phyloP scores from a whole-genome alignment of 2,888 invertebrate species.

The Thumatha senex region DNA sequence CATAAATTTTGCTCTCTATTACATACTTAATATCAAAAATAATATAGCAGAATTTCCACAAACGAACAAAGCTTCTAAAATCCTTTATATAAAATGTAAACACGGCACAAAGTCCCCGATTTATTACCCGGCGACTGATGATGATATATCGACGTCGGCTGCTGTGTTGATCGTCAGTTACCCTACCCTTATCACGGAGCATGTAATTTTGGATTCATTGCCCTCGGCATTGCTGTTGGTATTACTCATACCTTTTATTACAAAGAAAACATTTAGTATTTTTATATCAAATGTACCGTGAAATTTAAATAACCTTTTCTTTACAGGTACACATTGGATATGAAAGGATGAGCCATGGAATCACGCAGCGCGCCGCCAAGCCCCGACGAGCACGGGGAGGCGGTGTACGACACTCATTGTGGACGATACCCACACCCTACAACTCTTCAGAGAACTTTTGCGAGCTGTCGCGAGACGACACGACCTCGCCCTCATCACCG shows the following conservation, averaged over 20 bases:
- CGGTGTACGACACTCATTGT: constrained; percentile 89
- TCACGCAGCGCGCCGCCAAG: constrained; percentile 83
- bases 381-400: constrained; percentile 82
- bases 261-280: constrained; percentile 50
- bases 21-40: constrained; percentile 6
- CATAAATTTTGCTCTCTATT: background rate
- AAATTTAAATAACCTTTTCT: constrained; percentile 39
- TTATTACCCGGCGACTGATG: constrained; percentile 78
- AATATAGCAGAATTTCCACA: constrained; percentile 11
- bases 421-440: constrained; percentile 86
- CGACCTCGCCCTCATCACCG: constrained; percentile 72
- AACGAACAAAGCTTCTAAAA: constrained; percentile 40
- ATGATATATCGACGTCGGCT: constrained; percentile 81
- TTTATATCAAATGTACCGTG: constrained; percentile 27
- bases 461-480: constrained; percentile 72
- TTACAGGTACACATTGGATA: constrained; percentile 69
- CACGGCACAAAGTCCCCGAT: constrained; percentile 67
- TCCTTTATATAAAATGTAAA: constrained; percentile 62
- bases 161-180: constrained; percentile 79
- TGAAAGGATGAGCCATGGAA: constrained; percentile 82
- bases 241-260: constrained; percentile 54
- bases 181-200: constrained; percentile 79
- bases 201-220: constrained; percentile 80
- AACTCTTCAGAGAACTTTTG: constrained; percentile 71
- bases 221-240: constrained; percentile 58